Evolutionary conservation across 2,888 invertebrate genomes (phyloP).

Genomic region (Polyommatus icarus): DNA sequence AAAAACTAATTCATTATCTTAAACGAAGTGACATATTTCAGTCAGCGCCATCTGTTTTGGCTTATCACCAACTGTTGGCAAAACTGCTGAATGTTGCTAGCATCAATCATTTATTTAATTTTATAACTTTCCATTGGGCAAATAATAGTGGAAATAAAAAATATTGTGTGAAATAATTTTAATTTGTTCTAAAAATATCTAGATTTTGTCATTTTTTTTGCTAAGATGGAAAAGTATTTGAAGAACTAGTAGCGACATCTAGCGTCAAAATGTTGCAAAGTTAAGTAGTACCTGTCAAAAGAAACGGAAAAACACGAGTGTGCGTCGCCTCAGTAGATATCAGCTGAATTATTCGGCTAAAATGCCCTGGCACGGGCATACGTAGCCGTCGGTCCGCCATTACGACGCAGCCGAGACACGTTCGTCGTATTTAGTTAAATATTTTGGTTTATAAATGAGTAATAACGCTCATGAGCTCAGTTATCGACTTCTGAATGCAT

Average conservation of each 20-base stretch:
- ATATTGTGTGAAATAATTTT: background rate
- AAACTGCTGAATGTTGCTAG: constrained; percentile 39
- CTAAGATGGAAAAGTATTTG: background rate
- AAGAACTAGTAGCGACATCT: constrained; percentile 55
- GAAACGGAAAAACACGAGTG: constrained; percentile 81
- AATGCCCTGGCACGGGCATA: constrained; percentile 82
- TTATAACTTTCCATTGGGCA: background rate
- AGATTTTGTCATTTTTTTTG: background rate
- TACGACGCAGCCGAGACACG: constrained; percentile 81
- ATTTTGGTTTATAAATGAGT: constrained; percentile 87
- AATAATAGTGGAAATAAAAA: background rate
- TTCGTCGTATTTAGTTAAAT: constrained; percentile 82
- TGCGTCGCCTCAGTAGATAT: constrained; percentile 80
- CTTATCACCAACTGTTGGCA: background rate
- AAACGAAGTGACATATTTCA: background rate
- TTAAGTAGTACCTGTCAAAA: constrained; percentile 68
- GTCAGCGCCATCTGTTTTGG: constrained; percentile 2
- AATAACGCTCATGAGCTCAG: constrained; percentile 94
- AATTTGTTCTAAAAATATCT: background rate
- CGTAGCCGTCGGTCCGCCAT: constrained; percentile 82
- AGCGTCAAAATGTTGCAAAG: constrained; percentile 45
- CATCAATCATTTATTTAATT: background rate
- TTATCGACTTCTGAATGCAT: constrained; percentile 96
- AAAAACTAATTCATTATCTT: constrained; percentile 39
- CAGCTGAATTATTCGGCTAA: constrained; percentile 82